These are phyloP conservation scores for Corythornis madagascariensis DNA, from an alignment of 2,113 vertebrate species.

Conservation along the genomic window DNA sequence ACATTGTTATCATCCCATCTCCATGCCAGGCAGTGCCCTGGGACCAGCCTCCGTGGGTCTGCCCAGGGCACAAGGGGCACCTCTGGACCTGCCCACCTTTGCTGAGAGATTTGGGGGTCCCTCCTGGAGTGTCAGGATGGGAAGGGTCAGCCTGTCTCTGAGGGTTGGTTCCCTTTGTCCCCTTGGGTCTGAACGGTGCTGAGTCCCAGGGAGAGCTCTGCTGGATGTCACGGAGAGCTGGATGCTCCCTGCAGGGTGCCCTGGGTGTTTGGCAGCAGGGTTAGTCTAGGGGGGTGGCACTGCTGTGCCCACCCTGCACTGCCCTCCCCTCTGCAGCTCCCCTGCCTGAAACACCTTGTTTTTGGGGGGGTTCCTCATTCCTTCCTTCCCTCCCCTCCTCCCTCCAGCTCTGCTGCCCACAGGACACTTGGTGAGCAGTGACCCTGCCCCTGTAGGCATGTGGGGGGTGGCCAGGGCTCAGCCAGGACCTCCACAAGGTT, in stretches of 20 bases:
- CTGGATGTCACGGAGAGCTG: neutral
- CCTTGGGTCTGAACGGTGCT: rapidly evolving
- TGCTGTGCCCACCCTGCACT: neutral
- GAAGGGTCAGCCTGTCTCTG: neutral
- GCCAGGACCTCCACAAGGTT: neutral
- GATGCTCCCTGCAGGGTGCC: rapidly evolving
- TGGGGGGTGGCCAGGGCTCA: neutral
- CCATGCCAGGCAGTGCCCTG: neutral
- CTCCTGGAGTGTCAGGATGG: rapidly evolving
- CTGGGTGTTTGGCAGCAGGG: rapidly evolving
- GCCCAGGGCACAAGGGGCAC: neutral
- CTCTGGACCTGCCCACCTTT: neutral
- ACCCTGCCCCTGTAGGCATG: rapidly evolving
- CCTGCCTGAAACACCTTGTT: rapidly evolving
- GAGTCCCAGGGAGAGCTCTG: rapidly evolving
- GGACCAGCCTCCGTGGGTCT: rapidly evolving
- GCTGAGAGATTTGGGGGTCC: rapidly evolving
- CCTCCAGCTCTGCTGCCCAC: neutral
- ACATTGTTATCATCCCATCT: neutral
- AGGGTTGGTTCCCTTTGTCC: neutral
- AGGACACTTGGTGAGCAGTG: rapidly evolving
- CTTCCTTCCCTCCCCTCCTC: neutral
- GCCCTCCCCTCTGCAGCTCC: neutral
- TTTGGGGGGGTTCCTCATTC: neutral
- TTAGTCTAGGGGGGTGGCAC: rapidly evolving